Base-by-base conservation (phyloP, 2,888 invertebrate genomes). In the Eulithis testata region DNA sequence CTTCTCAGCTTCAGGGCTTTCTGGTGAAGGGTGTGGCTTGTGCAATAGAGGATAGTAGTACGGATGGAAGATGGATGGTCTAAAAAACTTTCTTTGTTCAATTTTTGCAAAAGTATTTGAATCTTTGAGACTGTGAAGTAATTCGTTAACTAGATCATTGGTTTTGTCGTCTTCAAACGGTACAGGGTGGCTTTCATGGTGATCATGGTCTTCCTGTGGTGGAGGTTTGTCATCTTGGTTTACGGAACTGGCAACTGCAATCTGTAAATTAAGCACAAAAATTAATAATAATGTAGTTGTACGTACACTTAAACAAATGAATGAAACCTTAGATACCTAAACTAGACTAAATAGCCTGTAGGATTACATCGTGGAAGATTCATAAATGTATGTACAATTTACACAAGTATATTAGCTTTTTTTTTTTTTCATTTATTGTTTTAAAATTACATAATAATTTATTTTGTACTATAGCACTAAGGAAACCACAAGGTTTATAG, bases 191-290 rank as follows among this genome's bases (percentile, higher is more conserved):
- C 58, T 27, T 45, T 12, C 58, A 44, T 56, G 53, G n/a, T 57
- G 40, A 14, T 40, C 44, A 14, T 21, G 27, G 14, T 57, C 14
- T 44, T 21, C 44, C 12, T 45, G 50, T 21, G 61, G 53, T 27
- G 47, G 60, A 4, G 31, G 57, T 21, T 54, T 53, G 45, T 14
- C 14, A 45, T 49, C 55, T 12, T 45, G 11, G 11, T 55, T 60
- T 11, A 56, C 53, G n/a, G 66, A 61, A n/a, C 12, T 50, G 9
- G 59, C 63, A 11, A 63, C 66, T 63, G 54, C 54, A 54, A 66
- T 65, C 72, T 72, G 68, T 21, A 52, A 63, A 57, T 37, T 37
- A 7, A 7, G 21, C 21, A 21, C 21, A 21, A 21, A 37, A 37
- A 8, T 7, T 1, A 37, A 37, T 37, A 37, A 6, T 12, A 9